Conservation (phyloP, 2,888 invertebrate species). For the Melipona bicolor region DNA sequence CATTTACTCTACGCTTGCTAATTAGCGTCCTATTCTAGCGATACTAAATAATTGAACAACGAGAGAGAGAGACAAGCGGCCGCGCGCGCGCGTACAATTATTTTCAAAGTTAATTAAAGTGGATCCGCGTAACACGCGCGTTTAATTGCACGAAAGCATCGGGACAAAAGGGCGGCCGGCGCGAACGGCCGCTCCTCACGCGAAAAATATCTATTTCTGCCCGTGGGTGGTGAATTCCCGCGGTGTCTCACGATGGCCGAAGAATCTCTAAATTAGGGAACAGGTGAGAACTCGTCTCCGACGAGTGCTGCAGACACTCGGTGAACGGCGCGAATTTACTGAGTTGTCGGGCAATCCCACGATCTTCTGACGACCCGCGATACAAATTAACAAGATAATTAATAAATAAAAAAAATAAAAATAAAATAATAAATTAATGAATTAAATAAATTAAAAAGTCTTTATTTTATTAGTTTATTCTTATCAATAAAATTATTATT, state of each 20-base stretch:
- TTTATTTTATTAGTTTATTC: no score
- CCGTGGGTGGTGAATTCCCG: neutral
- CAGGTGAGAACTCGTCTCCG: slow-evolving; percentile 51
- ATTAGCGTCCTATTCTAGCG: slow-evolving; percentile 51
- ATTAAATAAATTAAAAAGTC: no score
- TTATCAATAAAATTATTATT: no score
- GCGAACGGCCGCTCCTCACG: slow-evolving; percentile 44
- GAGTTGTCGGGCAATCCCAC: neutral
- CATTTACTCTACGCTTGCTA: slow-evolving; percentile 36
- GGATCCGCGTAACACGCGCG: slow-evolving; percentile 41
- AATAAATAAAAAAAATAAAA: no score
- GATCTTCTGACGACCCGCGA: no score
- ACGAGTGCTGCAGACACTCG: neutral
- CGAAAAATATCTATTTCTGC: slow-evolving; percentile 52
- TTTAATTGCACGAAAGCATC: slow-evolving; percentile 55
- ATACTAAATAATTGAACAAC: slow-evolving; percentile 54
- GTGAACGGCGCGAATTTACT: neutral
- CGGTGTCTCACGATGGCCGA: neutral
- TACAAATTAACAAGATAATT: no score
- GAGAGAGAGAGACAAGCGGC: neutral
- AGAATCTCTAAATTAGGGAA: neutral
- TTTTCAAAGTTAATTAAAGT: slow-evolving; percentile 58
- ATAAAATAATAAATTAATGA: no score
- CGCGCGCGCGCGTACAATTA: slow-evolving; percentile 38
- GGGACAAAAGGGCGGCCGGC: slow-evolving; percentile 36